Base-by-base conservation (phyloP, 2,888 invertebrate genomes). In the Barypeithes pellucidus region DNA sequence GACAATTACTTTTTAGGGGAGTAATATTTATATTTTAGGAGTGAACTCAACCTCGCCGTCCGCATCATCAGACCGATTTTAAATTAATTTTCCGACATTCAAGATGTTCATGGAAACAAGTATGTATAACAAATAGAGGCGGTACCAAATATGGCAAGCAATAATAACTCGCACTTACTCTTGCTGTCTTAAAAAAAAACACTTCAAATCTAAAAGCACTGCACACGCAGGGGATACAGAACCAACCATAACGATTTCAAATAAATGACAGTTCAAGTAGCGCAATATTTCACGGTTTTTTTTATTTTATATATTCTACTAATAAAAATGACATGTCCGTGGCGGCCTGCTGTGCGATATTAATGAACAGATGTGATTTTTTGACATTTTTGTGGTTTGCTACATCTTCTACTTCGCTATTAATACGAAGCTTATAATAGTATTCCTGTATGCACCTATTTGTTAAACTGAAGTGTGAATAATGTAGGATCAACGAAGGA, bases 231-330 rank as follows among this genome's bases (percentile, higher is more conserved):
- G 14, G 66, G 66, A 67, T 72, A 67, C 62, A 72, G 67, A 72
- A 72, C 62, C 62, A 12, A 61, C 62, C 59, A 63, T 68, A 63
- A 63, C 68, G 73, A 67, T 73, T 73, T 68, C 7, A 63, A 63
- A 73, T 73, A 73, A 73, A 73, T 68, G 73, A 54, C 73, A 65
- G 67, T 73, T 73, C 68, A 73, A 73, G 73, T 73, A 68, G 73
- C 73, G 59, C 73, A 59, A 73, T 73, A 73, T 68, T 73, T 73
- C 63, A 73, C 59, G 36, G 18, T 59, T 67, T 67, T 72, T 63
- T 39, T 20, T 45, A 33, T 61, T 57, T 66, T 66, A 62, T 67
- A 52, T 33, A 50, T 71, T 47, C 50, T 72, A 43, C 16, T 54
- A 67, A 72, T 72, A 72, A 72, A 72, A 72, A 61, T 67, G 62